Evolutionary conservation across 37 sponge, comb jelly and placozoan species (phyloP), one percentile per base, ranked within the genome.

Genomic region (Mnemiopsis leidyi): DNA sequence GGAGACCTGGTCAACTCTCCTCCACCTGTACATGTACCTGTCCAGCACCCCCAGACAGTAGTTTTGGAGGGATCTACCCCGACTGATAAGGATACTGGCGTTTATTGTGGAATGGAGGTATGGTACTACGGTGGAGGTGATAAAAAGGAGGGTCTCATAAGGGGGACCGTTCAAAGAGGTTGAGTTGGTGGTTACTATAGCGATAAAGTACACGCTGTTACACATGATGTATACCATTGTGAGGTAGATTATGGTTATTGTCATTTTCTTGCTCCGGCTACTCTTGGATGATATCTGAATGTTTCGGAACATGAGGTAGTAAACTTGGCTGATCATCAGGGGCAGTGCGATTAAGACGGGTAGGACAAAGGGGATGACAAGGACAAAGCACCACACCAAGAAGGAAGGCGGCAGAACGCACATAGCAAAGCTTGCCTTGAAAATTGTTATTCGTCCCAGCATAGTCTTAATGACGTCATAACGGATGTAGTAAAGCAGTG

Each of bases 311-410:
- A 85, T 85, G 28, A 85, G 90, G 29, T n/a, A 38, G 30, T 85
- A 85, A n/a, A 85, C 90, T 61, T 85, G 90, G 35, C 61, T 39
- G 2, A 85, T 85, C 90, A 85, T 85, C 1, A 85, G 90, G 39
- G 61, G 61, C 29, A 85, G 36, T 1, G 61, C 61, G 61, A 40
- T 85, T 28, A 85, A 25, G 61, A 40, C 40, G n/a, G 90, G 90
- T 3, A 85, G 0, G 9, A 85, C 23, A 37, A 85, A 85, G 2
- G 90, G 90, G 39, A 38, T 40, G 1, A 85, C 90, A 0, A 85
- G 48, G 29, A 85, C 24, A 38, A 85, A 33, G 61, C 32, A 7
- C 90, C 40, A 40, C n/a, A 85, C 36, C 0, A 38, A 23, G 61
- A 40, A 37, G 23, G 40, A 33, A 18, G 18, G 61, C n/a, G 90